Evolutionary conservation across 2,888 invertebrate species (phyloP), one percentile per base, ranked within the genome.

Genomic region (Cactoblastis cactorum): DNA sequence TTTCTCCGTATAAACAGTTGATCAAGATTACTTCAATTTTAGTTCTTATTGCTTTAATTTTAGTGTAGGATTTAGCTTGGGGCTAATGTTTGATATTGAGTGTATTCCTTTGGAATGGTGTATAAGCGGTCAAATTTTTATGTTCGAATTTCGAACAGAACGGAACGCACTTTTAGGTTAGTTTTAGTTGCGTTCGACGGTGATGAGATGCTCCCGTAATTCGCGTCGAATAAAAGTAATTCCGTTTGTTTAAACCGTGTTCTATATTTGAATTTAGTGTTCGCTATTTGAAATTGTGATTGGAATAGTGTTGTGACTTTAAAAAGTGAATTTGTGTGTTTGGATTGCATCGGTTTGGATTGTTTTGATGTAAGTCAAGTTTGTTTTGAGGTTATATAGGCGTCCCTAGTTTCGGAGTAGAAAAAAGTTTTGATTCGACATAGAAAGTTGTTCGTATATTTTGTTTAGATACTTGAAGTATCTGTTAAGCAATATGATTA

Each of bases 111-210:
- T 71, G 73, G 73, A 74, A 74, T 64, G 72, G 69, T 76, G 76
- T 78, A 77, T 80, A 72, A 81, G 74, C 77, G 86, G 83, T 84
- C 85, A 83, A 83, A 78, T 75, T 87, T 85, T 83, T 81, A 80
- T 74, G 76, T 74, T 66, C 61, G 67, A 69, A 69, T 68, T 68
- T 69, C 57, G 69, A 65, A n/a, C n/a, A n/a, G n/a, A n/a, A 67
- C 68, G 69, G 76, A 61, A 63, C 65, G 74, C 39, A 41, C 41
- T 83, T 83, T 79, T 81, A 84, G 85, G 84, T 86, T 86, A 84
- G 86, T 85, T 80, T 69, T 59, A 61, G 69, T 34, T 71, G 63
- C 64, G 71, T 69, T 69, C 71, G 67, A 75, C 75, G 71, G 62
- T 65, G 58, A 39, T 70, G 66, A 64, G 73, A 65, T 74, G 76